Evolutionary conservation across 2,888 invertebrate genomes (phyloP).

Genomic region (Allophyes oxyacanthae): DNA sequence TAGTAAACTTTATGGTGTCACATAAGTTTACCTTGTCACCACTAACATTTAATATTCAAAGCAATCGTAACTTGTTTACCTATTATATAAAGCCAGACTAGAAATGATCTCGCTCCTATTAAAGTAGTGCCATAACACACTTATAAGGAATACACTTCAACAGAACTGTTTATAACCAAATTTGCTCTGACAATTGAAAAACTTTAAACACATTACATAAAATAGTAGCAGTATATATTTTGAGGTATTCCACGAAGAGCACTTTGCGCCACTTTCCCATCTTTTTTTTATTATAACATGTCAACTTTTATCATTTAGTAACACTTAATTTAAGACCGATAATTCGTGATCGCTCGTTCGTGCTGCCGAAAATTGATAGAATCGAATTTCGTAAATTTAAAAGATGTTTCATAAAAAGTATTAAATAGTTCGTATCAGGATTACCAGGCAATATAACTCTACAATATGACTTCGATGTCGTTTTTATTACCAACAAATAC

Average conservation of each 20-base stretch:
- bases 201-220: not conserved
- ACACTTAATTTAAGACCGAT: conserved; percentile 10
- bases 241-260: too few species aligned
- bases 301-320: conserved; percentile 18
- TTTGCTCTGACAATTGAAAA: conserved; percentile 16
- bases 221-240: too few species aligned
- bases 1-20: too few species aligned
- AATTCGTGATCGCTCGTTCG: conserved; percentile 3
- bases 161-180: conserved; percentile 4
- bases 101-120: conserved; percentile 25
- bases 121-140: conserved; percentile 13
- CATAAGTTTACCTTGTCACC: too few species aligned
- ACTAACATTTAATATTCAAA: too few species aligned
- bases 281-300: conserved; percentile 17
- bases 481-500: not conserved
- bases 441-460: not conserved
- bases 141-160: not conserved
- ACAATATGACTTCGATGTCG: not conserved
- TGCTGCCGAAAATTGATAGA: not conserved
- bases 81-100: conserved; percentile 36
- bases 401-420: too few species aligned
- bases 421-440: not conserved
- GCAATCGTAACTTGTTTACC: too few species aligned
- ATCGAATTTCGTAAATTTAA: not conserved
- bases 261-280: conserved; percentile 28